Evolutionary conservation across 2,888 invertebrate species (phyloP).

Genomic region (Latheticus oryzae): DNA sequence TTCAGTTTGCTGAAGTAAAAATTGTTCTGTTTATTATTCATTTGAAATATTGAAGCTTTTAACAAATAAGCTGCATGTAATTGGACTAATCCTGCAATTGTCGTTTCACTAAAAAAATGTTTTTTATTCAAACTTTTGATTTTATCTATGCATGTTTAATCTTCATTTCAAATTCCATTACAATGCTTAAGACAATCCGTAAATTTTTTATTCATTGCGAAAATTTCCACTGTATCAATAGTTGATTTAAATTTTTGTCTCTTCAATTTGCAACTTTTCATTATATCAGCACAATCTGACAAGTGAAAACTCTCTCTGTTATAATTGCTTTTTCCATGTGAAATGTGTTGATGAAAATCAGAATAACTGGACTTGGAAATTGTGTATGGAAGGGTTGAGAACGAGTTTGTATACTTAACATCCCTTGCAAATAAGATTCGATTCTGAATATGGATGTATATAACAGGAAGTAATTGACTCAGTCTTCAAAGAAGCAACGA

Average conservation of each 20-base stretch:
- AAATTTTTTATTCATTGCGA: no score
- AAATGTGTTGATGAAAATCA: conserved; percentile 4
- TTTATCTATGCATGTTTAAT: not conserved
- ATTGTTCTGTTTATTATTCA: conserved; percentile 1
- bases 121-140: not conserved
- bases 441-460: conserved; percentile 23
- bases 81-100: conserved; percentile 3
- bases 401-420: conserved; percentile 13
- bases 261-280: no score
- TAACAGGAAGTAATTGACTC: conserved; percentile 20
- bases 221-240: no score
- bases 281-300: no score
- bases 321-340: conserved; percentile 2
- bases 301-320: conserved; percentile 1
- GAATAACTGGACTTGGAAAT: conserved; percentile 5
- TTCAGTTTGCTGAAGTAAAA: conserved; percentile 7
- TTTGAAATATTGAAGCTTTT: no score
- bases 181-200: not conserved
- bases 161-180: conserved; percentile 1
- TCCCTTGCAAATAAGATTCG: conserved; percentile 16
- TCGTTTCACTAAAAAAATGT: not conserved
- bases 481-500: conserved; percentile 20
- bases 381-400: not conserved
- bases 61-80: not conserved
- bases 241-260: no score